Evolutionary conservation across 2,797 vertebrate species (phyloP).

Genomic region (Sebastes minor): DNA sequence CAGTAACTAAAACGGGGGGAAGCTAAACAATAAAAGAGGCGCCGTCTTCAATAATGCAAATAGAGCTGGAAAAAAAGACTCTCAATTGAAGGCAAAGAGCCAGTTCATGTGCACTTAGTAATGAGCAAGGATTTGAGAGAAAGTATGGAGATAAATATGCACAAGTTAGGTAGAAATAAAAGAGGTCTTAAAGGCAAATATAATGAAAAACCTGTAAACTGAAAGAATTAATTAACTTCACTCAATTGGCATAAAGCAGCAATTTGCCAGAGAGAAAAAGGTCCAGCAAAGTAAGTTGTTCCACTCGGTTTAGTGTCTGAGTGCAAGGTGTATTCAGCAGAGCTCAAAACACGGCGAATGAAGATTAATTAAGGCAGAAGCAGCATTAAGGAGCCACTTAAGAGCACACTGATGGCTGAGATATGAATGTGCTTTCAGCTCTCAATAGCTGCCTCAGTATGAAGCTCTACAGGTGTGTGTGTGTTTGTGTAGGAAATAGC

Average conservation of each 20-base stretch:
- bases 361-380: slow-evolving; percentile 97
- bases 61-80: background rate
- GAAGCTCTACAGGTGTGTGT: slow-evolving; percentile 46
- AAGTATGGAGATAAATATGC: slow-evolving; percentile 46
- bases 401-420: slow-evolving; percentile 86
- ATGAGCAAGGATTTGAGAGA: slow-evolving; percentile 10
- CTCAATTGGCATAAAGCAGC: slow-evolving; percentile 29
- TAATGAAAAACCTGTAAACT: slow-evolving; percentile 47
- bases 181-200: slow-evolving; percentile 41
- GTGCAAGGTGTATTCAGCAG: slow-evolving; percentile 69
- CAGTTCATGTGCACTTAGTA: slow-evolving; percentile 31
- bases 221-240: slow-evolving; percentile 49
- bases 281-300: slow-evolving; percentile 82
- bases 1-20: background rate
- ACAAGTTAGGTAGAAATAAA: slow-evolving; percentile 46
- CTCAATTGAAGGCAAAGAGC: background rate
- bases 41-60: slow-evolving; percentile 18
- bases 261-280: slow-evolving; percentile 80
- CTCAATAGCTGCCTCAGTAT: slow-evolving; percentile 84
- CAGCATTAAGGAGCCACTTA: slow-evolving; percentile 87
- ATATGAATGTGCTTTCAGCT: slow-evolving; percentile 92
- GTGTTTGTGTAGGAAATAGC: background rate
- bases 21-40: background rate
- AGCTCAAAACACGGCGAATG: slow-evolving; percentile 90
- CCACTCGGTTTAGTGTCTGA: slow-evolving; percentile 30